Base-by-base conservation (phyloP, 2,113 vertebrate species). In the Montifringilla adamsi region DNA sequence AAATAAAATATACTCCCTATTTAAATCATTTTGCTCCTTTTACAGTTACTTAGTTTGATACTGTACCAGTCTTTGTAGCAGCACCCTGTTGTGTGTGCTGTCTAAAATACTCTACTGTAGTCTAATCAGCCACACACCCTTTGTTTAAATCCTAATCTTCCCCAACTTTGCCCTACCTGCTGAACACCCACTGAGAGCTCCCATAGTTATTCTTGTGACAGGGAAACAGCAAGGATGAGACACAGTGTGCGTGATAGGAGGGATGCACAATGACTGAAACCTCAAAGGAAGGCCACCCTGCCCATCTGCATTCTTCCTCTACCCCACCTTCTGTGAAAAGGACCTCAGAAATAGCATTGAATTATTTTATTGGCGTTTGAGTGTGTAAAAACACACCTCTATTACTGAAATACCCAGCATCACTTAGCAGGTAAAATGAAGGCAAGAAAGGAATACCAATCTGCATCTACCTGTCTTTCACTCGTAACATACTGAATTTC, bases 61-160 rank as follows among this genome's bases (percentile, higher is more conserved):
- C 26, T 59, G 31, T 28, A 77, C 47, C 44, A 43, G 73, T 13
- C 69, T 95, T 95, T 94, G 81, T 63, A 95, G 60, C 44, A 91
- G 79, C 89, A 84, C 60, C 91, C 93, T 89, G 70, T 43, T 58
- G 92, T 41, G 85, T 10, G 22, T 22, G 66, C 92, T 93, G 77
- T 81, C 90, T 94, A 58, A 94, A 96, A 91, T 76, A 75, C 66
- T 89, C 66, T 41, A 23, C 52, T 80, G 83, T 37, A 66, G 52
- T 27, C 43, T 94, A 79, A 88, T 95, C 83, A 96, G 49, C 64
- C 84, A 91, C 92, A 90, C 73, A 78, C 35, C 88, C 49, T 93
- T 88, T 91, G 67, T 94, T 83, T 58, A 94, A 94, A 41, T 66
- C 64, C 62, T 77, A 50, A 87, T 96, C 83, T 94, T 83, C 43